Evolutionary conservation across 2,888 invertebrate species (phyloP), one percentile per base, ranked within the genome.

Genomic region (Norana najaformis): DNA sequence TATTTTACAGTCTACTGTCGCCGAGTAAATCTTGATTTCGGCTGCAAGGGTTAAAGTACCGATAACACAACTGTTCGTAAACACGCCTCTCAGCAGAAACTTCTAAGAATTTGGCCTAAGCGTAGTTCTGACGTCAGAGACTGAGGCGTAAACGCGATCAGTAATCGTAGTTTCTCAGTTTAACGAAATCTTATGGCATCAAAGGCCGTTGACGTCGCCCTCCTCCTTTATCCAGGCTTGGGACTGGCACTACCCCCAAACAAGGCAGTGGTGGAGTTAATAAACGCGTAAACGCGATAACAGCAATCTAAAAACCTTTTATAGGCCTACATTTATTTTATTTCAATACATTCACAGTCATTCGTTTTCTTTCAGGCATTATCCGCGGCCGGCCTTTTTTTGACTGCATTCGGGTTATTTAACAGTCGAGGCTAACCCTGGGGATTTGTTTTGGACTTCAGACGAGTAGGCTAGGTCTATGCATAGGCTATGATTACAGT

Each of bases 31-130:
- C n/a, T 69, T 30, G 41, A 30, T n/a, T n/a, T 69, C 69, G 30
- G n/a, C n/a, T 8, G n/a, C n/a, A n/a, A 69, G 30, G 69, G 69
- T 47, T 69, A 30, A 47, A 69, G 11, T 13, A n/a, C 30, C 30
- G 69, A 69, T n/a, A n/a, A 47, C 47, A 47, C 47, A 47, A n/a
- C 69, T 69, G 69, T 69, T 69, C n/a, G n/a, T n/a, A n/a, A n/a
- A 69, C n/a, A 30, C 0, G 69, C 4, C n/a, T n/a, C 69, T 69
- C 30, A n/a, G n/a, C 69, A 69, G 69, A 69, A 5, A 16, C 69
- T 69, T 69, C 69, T 69, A 11, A 69, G 69, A 69, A 69, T 11
- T 69, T 8, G n/a, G 69, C n/a, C 11, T 30, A 16, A n/a, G n/a
- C 11, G 8, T 13, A 18, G 5, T 11, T n/a, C 69, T 11, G n/a